Evolutionary conservation across 1,140 invertebrate genomes (phyloP).

Genomic region (Chrysomallon squamiferum): DNA sequence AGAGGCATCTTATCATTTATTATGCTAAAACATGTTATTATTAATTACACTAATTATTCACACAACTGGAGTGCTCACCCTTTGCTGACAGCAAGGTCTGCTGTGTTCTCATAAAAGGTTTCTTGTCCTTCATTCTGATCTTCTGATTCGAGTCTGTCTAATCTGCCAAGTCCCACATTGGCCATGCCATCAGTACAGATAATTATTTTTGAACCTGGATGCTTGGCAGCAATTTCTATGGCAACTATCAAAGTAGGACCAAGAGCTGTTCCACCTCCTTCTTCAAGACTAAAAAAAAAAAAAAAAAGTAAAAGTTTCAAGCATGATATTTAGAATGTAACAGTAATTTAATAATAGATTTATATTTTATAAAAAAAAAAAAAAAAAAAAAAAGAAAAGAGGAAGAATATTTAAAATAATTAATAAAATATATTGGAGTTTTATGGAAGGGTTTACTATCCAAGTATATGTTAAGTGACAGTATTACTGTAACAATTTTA

Average conservation of each 20-base stretch:
- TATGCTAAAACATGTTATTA: too few species aligned
- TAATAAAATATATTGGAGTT: too few species aligned
- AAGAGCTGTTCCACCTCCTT: conserved; percentile 57
- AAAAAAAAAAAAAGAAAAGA: neutral
- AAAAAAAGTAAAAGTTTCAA: neutral
- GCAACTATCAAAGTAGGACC: conserved; percentile 56
- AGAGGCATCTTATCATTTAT: too few species aligned
- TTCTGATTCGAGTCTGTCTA: conserved; percentile 21
- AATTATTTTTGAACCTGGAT: conserved; percentile 59
- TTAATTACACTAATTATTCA: too few species aligned
- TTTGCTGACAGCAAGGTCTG: conserved; percentile 38
- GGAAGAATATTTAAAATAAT: neutral
- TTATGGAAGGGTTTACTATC: too few species aligned
- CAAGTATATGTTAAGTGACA: too few species aligned
- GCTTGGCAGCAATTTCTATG: conserved; percentile 44
- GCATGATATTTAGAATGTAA: neutral
- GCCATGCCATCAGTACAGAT: conserved; percentile 61
- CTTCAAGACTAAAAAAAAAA: conserved; percentile 46
- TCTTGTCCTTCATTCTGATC: conserved; percentile 20
- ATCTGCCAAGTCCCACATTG: conserved; percentile 57
- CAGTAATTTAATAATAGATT: conserved; percentile 4
- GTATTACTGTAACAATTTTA: too few species aligned
- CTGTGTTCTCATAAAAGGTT: conserved; percentile 55
- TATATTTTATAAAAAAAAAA: neutral
- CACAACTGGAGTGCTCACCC: too few species aligned